phyloP scores from a whole-genome alignment of 2,113 vertebrate species.

The Morone saxatilis region DNA sequence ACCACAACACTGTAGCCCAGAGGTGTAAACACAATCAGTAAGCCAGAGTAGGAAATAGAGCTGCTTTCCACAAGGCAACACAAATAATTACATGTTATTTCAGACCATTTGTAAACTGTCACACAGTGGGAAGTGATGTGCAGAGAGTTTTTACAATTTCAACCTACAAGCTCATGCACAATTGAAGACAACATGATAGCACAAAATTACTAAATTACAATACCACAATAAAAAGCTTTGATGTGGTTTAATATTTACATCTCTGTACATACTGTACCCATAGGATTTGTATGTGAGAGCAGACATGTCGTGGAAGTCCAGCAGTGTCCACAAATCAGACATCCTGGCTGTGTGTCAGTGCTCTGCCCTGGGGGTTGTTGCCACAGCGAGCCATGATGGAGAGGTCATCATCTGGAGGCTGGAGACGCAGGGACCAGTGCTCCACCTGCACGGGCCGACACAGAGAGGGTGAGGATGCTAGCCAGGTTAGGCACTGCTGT shows the following conservation, averaged over 20 bases:
- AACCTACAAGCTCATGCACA: not conserved
- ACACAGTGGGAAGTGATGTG: not conserved
- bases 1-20: slow-evolving; percentile 29
- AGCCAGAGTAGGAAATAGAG: slow-evolving; percentile 32
- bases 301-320: slow-evolving; percentile 69
- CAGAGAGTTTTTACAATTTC: slow-evolving; percentile 5
- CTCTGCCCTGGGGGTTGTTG: slow-evolving; percentile 62
- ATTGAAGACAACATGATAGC: not conserved
- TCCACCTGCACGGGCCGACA: slow-evolving; percentile 37
- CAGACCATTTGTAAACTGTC: slow-evolving; percentile 38
- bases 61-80: slow-evolving; percentile 34
- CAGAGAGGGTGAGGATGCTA: slow-evolving; percentile 29
- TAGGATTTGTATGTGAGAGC: slow-evolving; percentile 66
- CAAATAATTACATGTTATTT: slow-evolving; percentile 32
- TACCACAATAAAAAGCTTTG: not conserved
- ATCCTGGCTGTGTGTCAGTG: slow-evolving; percentile 62
- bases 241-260: not conserved
- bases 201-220: not conserved
- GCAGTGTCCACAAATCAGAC: slow-evolving; percentile 54
- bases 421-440: slow-evolving; percentile 58
- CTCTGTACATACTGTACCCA: not conserved
- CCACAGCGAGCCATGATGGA: slow-evolving; percentile 73
- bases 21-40: slow-evolving; percentile 46
- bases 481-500: not conserved
- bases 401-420: slow-evolving; percentile 73